phyloP scores from a whole-genome alignment of 2,113 vertebrate genomes.

The Bubo blakistoni region DNA sequence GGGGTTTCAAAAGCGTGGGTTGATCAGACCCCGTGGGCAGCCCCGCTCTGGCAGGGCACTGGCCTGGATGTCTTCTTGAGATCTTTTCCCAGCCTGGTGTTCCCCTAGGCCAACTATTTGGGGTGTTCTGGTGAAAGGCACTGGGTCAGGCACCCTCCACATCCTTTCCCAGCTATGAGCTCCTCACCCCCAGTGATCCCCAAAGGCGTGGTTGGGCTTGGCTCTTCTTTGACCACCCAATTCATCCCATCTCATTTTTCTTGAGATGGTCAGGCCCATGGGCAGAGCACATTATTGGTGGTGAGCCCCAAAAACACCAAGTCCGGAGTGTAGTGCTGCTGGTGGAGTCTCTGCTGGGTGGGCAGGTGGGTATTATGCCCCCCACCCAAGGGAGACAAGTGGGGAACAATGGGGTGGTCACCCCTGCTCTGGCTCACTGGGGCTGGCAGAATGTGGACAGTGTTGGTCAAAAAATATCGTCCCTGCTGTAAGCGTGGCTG shows the following conservation, averaged over 20 bases:
- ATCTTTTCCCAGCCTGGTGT: not conserved
- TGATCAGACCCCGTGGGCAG: not conserved
- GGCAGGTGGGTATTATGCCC: not conserved
- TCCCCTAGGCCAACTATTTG: not conserved
- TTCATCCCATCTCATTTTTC: not conserved
- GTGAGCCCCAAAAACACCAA: not conserved
- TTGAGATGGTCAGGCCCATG: rapidly evolving
- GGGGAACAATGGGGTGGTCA: rapidly evolving
- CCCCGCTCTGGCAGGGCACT: rapidly evolving
- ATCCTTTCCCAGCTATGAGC: not conserved
- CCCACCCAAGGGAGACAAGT: not conserved
- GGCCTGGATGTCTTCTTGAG: not conserved
- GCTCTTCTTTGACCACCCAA: not conserved
- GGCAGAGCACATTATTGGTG: rapidly evolving
- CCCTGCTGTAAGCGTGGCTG: rapidly evolving
- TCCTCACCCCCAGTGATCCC: not conserved
- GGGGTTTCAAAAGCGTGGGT: not conserved
- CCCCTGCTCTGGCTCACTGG: rapidly evolving
- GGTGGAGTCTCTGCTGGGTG: rapidly evolving
- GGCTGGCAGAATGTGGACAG: not conserved
- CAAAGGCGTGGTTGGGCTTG: not conserved
- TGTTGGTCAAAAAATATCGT: not conserved
- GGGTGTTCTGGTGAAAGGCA: not conserved
- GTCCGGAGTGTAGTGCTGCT: not conserved
- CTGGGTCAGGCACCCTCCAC: not conserved